Evolutionary conservation across 2,888 invertebrate genomes (phyloP), one percentile per base, ranked within the genome.

Genomic region (Noctua fimbriata): DNA sequence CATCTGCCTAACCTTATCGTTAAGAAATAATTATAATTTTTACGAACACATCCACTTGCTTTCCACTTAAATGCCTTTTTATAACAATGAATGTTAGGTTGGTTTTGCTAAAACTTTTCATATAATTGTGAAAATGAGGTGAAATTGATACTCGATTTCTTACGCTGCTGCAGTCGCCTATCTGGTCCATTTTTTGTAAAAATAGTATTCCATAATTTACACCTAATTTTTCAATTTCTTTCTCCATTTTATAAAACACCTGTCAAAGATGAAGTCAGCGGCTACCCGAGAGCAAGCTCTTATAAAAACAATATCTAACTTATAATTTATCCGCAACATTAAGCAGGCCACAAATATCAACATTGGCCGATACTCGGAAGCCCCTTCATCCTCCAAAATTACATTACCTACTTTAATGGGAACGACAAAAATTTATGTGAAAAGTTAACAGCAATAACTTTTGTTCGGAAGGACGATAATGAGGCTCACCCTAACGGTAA

Each of bases 401-500:
- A 91, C 93, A 92, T 93, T 91, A 90, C 92, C 89, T 85, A 89
- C 89, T 93, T 93, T 94, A 94, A 95, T 94, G 93, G 93, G 92
- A 90, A 92, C 90, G 92, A 93, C 93, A 93, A 94, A 93, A 96
- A 95, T 95, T 96, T 95, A 96, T 95, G 94, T 92, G 91, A 87
- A 93, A 96, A 95, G 95, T 96, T 95, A 93, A 92, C 78, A 77
- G 82, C 83, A 76, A 74, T 80, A 81, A 89, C 90, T 90, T 92
- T 92, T 92, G 84, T 90, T 90, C 89, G 82, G 75, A 66, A 71
- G 75, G 73, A 82, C 49, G 77, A 79, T 88, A 85, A 88, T 82
- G 81, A 81, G 79, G 79, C 70, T 78, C 52, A 82, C 70, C 78
- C 79, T 66, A 69, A 70, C 58, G 44, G 81, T 88, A 77, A 86